Evolutionary conservation across 2,888 invertebrate species (phyloP).

Genomic region (Orthosia cruda): DNA sequence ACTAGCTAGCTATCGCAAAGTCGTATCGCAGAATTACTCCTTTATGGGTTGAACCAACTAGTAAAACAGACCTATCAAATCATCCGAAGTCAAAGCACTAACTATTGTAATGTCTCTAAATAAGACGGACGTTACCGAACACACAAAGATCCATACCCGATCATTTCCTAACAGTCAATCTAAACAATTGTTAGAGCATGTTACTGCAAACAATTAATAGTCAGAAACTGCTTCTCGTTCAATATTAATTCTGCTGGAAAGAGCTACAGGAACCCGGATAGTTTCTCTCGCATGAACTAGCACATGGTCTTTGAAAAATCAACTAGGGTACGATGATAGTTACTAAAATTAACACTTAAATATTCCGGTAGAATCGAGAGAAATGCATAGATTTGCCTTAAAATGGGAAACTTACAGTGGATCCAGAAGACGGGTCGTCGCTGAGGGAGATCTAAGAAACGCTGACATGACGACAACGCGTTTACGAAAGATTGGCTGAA

Average conservation of each 20-base stretch:
- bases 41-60: neutral
- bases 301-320: constrained; percentile 10
- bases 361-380: no score
- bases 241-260: constrained; percentile 20
- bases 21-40: no score
- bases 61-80: neutral
- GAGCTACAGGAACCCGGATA: constrained; percentile 24
- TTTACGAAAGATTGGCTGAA: no score
- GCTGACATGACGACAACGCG: no score
- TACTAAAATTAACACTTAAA: no score
- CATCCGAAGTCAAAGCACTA: constrained; percentile 4
- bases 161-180: constrained; percentile 42
- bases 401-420: no score
- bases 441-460: no score
- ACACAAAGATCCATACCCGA: constrained; percentile 3
- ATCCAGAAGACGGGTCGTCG: no score
- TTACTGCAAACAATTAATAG: constrained; percentile 50
- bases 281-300: constrained; percentile 23
- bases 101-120: constrained; percentile 2
- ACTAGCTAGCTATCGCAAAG: no score
- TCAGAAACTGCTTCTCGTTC: constrained; percentile 36
- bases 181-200: constrained; percentile 45
- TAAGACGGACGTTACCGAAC: neutral
- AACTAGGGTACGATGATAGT: neutral
- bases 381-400: no score